Conservation (phyloP, 2,888 invertebrate species). For the Meiosimyza platycephala region DNA sequence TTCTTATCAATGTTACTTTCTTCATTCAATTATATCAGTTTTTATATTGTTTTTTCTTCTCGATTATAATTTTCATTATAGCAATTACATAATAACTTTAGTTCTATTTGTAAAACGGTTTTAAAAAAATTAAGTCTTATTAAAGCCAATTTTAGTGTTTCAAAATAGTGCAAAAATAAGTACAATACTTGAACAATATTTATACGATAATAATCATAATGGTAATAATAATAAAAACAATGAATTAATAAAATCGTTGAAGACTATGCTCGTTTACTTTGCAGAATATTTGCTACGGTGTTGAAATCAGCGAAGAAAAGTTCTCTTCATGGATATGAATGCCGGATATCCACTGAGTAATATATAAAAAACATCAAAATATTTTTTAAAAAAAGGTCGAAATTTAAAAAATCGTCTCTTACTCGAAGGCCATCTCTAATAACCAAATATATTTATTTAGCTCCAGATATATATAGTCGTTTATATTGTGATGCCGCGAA, state of each 20-base stretch:
- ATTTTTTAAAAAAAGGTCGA: no score
- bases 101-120: slow-evolving; percentile 9
- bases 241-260: not conserved
- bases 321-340: no score
- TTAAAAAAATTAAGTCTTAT: slow-evolving; percentile 31
- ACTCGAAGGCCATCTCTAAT: no score
- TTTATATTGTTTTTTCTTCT: slow-evolving; percentile 37
- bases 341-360: no score
- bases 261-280: not conserved
- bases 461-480: no score
- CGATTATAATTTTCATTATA: slow-evolving; percentile 26
- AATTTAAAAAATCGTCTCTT: no score
- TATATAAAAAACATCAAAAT: no score
- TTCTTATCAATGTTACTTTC: slow-evolving; percentile 22
- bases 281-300: not conserved
- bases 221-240: not conserved
- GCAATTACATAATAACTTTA: slow-evolving; percentile 8
- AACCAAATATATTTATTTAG: no score
- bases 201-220: not conserved
- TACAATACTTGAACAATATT: slow-evolving; percentile 6
- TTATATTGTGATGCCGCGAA: no score
- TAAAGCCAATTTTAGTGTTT: slow-evolving; percentile 43
- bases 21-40: slow-evolving; percentile 18
- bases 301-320: no score
- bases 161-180: slow-evolving; percentile 46